phyloP scores from a whole-genome alignment of 2,888 invertebrate species.

The Archips xylosteana region DNA sequence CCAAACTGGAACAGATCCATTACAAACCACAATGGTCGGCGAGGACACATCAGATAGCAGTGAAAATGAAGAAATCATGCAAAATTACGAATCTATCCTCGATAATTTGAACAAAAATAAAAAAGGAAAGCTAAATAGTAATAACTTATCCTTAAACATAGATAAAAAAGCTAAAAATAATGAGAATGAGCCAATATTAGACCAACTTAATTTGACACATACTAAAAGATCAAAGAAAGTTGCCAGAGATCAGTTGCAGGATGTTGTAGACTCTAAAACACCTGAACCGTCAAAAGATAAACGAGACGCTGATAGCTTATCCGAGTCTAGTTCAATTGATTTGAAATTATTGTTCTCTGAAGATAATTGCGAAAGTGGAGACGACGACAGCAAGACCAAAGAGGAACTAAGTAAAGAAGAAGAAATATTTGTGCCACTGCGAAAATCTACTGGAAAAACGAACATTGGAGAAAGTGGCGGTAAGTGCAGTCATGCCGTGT shows the following conservation, averaged over 20 bases:
- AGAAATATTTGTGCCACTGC: conserved; percentile 63
- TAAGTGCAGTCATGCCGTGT: background rate
- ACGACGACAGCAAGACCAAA: conserved; percentile 44
- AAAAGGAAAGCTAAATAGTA: conserved; percentile 53
- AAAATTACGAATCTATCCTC: conserved; percentile 72
- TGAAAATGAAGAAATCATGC: conserved; percentile 70
- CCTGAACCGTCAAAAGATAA: conserved; percentile 42
- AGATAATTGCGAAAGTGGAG: conserved; percentile 67
- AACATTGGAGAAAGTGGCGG: conserved; percentile 51
- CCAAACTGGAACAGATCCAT: conserved; percentile 65
- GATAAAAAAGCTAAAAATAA: conserved; percentile 62
- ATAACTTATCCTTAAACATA: conserved; percentile 66
- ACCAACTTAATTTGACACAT: conserved; percentile 72
- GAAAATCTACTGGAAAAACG: conserved; percentile 64
- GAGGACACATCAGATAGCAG: conserved; percentile 55
- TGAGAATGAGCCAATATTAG: conserved; percentile 60
- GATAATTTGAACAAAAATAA: conserved; percentile 61
- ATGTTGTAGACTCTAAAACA: conserved; percentile 43
- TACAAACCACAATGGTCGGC: conserved; percentile 55
- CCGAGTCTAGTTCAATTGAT: conserved; percentile 68
- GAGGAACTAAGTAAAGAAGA: conserved; percentile 47
- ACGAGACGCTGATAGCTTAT: conserved; percentile 30
- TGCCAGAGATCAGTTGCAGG: conserved; percentile 40
- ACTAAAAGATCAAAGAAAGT: conserved; percentile 57
- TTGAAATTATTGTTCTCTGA: conserved; percentile 73